Base-by-base conservation (phyloP, 2,113 vertebrate species). In the Chrysemys picta region DNA sequence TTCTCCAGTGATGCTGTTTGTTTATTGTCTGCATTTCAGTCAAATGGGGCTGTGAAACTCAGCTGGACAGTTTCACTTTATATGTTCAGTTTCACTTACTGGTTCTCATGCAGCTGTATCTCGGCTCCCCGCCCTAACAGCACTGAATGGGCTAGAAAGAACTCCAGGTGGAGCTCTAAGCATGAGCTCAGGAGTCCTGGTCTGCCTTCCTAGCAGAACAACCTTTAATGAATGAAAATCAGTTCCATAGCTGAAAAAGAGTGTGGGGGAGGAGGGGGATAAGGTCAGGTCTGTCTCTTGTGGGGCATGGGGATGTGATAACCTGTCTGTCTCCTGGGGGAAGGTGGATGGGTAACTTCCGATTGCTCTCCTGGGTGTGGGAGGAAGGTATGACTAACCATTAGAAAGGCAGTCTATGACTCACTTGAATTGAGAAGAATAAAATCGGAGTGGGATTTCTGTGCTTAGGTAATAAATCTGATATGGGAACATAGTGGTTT, bases 61-160 rank as follows among this genome's bases (percentile, higher is more conserved):
- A 0, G 0, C 83, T 10, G 79, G 35, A 49, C 29, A 22, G 81
- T 93, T 95, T 94, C 10, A 1, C 90, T 90, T 88, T 82, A 69
- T 0, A 1, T 2, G 22, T 84, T 75, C 85, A 5, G 21, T 5
- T 47, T 82, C 31, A 80, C 91, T 89, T 69, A 93, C 88, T 1
- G 0, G 72, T 80, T 85, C 52, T 17, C 69, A 1, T 0, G 52
- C 1, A 8, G 56, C 19, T 8, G 25, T 65, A 54, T 38, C 84
- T 1, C 5, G 49, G 38, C 35, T 9, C 14, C 35, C 76, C 16
- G 38, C 21, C 0, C 47, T 1, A 42, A 75, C 19, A 42, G 72
- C 38, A 42, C n/a, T 75, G 72, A 52, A 84, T 3, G 42, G 5
- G 14, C 31, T 29, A 75, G n/a, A 75, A 75, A 42, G 69, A 21